A percentile compares a stretch with the other conserved stretches of the same genome.
Conservation (phyloP, 2,888 invertebrate genomes). For the Himalopsyche japonica region DNA sequence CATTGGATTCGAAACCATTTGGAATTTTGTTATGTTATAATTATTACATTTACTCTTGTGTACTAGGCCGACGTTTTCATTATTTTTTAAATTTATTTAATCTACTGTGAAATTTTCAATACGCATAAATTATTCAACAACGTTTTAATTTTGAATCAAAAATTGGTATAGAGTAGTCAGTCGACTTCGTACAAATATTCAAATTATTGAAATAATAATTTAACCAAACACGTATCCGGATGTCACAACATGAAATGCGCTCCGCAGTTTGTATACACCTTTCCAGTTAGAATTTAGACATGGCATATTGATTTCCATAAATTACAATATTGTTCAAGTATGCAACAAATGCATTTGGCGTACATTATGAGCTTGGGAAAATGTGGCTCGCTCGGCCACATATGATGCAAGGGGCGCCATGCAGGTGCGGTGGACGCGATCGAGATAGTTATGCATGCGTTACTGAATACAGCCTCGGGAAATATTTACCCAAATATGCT, state of each 20-base stretch:
- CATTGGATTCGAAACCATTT: too few relatives aligned
- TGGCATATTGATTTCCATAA: constrained; percentile 37
- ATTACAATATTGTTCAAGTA: constrained; percentile 38
- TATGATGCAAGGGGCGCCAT: background rate
- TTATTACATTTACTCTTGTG: too few relatives aligned
- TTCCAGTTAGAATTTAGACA: constrained; percentile 1
- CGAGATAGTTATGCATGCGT: background rate
- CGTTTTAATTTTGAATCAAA: background rate
- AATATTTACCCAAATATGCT: background rate
- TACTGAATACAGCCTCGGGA: background rate
- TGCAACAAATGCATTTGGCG: constrained; percentile 36
- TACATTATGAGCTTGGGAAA: constrained; percentile 11
- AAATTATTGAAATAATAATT: background rate
- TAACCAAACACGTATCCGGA: background rate
- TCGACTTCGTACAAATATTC: background rate
- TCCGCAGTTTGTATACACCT: background rate
- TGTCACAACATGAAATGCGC: background rate
- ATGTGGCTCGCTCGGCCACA: background rate
- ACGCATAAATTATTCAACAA: background rate
- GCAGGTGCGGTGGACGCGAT: too few relatives aligned
- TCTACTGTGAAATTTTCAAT: too few relatives aligned
- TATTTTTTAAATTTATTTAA: too few relatives aligned
- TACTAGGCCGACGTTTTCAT: too few relatives aligned
- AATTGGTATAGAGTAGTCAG: background rate
- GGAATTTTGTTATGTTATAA: too few relatives aligned